Conservation (phyloP, 2,888 invertebrate species). For the Trachelus tabidus region DNA sequence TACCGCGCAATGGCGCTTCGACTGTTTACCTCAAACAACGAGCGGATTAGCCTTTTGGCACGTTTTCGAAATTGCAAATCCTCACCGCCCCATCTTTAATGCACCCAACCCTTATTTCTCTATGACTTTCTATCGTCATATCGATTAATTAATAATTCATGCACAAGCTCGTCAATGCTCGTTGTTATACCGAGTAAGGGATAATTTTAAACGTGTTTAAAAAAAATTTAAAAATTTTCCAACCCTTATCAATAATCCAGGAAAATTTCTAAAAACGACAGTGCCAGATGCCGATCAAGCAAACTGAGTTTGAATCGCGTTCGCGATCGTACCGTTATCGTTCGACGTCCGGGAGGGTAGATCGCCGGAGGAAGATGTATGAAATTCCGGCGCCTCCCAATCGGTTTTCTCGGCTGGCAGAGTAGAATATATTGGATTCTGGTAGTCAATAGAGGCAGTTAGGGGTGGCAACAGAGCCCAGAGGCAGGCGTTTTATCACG, state of each 20-base stretch:
- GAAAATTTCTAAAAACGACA: not conserved
- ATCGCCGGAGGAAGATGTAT: conserved; percentile 54
- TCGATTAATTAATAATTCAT: not conserved
- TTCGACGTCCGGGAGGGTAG: conserved; percentile 8
- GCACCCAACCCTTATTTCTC: not conserved
- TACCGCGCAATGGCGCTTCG: conserved; percentile 8
- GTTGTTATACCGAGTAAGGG: not conserved
- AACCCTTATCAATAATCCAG: not conserved
- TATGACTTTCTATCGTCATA: not conserved
- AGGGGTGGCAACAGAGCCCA: conserved; percentile 60
- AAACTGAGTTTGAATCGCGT: conserved; percentile 40
- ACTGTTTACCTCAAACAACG: conserved; percentile 13
- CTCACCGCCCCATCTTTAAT: conserved; percentile 15
- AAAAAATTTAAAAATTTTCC: not conserved
- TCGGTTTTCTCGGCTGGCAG: conserved; percentile 58
- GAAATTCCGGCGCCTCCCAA: conserved; percentile 64
- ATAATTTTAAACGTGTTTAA: too few species aligned
- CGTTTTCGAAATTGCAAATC: conserved; percentile 23
- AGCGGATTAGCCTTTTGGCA: conserved; percentile 39
- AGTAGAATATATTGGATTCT: conserved; percentile 64
- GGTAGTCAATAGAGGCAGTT: conserved; percentile 65
- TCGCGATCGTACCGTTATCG: conserved; percentile 55
- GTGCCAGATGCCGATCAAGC: not conserved
- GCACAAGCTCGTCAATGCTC: not conserved
- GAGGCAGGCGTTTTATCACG: conserved; percentile 64